Conservation (phyloP, 2,888 invertebrate species). For the Calameuta pallipes region DNA sequence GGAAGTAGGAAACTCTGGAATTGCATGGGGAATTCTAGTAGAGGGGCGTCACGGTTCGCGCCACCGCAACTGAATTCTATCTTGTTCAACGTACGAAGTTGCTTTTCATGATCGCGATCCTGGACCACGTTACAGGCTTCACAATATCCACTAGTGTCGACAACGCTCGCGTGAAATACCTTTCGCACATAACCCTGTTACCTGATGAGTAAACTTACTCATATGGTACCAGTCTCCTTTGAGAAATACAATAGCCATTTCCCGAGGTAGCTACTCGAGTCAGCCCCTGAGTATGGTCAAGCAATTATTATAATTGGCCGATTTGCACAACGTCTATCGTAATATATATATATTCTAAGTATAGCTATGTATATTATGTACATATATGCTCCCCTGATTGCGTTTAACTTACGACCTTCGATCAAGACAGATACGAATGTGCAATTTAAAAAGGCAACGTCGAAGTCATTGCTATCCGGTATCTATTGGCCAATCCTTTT, state of each 20-base stretch:
- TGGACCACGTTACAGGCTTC: neutral
- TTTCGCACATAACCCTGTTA: neutral
- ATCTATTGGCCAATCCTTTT: slow-evolving; percentile 3
- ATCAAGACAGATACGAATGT: slow-evolving; percentile 17
- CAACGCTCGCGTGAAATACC: neutral
- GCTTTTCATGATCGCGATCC: neutral
- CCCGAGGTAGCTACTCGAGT: neutral
- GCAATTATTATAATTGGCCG: neutral
- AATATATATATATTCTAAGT: neutral
- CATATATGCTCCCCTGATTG: neutral
- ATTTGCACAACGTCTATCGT: neutral
- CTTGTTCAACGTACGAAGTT: neutral
- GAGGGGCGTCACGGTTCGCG: slow-evolving; percentile 49
- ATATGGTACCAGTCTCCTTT: neutral
- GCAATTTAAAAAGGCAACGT: neutral
- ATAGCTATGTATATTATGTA: neutral
- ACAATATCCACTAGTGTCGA: neutral
- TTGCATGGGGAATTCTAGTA: slow-evolving; percentile 38
- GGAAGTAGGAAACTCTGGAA: slow-evolving; percentile 45
- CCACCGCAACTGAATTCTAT: slow-evolving; percentile 23
- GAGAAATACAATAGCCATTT: neutral
- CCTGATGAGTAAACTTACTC: neutral
- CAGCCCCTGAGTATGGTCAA: neutral
- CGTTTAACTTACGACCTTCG: slow-evolving; percentile 4
- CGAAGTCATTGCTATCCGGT: neutral